Evolutionary conservation across 2,113 vertebrate genomes (phyloP).

Genomic region (Gambusia holbrooki): DNA sequence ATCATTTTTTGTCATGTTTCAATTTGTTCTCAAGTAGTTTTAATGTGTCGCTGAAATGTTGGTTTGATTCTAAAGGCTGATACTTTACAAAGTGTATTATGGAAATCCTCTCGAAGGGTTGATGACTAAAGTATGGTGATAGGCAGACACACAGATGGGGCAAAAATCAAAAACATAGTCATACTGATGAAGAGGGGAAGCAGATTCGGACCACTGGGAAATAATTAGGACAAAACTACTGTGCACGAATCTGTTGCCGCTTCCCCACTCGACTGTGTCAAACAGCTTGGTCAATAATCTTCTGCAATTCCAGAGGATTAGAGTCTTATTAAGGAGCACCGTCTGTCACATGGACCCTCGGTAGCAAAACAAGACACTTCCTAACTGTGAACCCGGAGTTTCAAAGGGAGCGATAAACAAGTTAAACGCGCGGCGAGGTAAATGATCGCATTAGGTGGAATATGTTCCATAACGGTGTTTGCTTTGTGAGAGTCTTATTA

Average conservation of each 20-base stretch:
- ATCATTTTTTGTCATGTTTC: too few relatives aligned
- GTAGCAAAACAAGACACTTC: conserved; percentile 49
- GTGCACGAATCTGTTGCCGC: conserved; percentile 55
- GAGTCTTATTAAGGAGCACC: conserved; percentile 74
- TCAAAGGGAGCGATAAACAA: conserved; percentile 20
- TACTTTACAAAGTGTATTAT: background rate
- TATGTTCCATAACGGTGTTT: background rate
- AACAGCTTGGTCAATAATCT: conserved; percentile 81
- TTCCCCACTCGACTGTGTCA: conserved; percentile 76
- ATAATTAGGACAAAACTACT: conserved; percentile 69
- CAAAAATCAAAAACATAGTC: background rate
- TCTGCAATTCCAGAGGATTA: conserved; percentile 80
- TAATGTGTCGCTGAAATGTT: background rate
- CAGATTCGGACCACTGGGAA: conserved; percentile 53
- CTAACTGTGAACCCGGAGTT: conserved; percentile 34
- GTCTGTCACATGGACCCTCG: conserved; percentile 72
- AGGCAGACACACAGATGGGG: conserved; percentile 25
- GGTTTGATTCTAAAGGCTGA: background rate
- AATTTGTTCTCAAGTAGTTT: background rate
- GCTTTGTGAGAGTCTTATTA: conserved; percentile 7
- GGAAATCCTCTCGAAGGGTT: background rate
- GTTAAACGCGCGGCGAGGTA: background rate
- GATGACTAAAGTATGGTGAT: conserved; percentile 32
- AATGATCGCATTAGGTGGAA: conserved; percentile 16
- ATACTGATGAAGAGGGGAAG: conserved; percentile 42